Conservation (phyloP, 2,888 invertebrate genomes). For the Atherix ibis region DNA sequence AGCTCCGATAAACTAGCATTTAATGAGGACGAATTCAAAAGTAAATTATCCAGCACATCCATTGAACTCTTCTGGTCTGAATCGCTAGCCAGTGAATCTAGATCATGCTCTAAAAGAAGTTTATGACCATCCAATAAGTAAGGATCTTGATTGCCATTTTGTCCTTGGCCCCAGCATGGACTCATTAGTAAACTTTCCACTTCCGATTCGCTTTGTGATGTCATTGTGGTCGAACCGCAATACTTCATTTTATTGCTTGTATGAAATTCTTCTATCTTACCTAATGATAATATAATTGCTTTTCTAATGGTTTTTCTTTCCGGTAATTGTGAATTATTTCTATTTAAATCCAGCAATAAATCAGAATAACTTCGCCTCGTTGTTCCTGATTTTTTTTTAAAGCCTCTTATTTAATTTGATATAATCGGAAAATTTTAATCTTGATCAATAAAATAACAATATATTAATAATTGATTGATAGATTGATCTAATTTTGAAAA, state of each 20-base stretch:
- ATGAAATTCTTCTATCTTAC: background rate
- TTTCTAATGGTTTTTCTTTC: background rate
- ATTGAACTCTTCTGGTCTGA: slow-evolving; percentile 34
- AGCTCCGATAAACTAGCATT: slow-evolving; percentile 55
- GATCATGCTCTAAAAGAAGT: slow-evolving; percentile 40
- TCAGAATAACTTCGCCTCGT: too few species aligned
- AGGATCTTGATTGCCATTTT: slow-evolving; percentile 33
- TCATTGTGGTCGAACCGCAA: slow-evolving; percentile 32
- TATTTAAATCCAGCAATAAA: too few species aligned
- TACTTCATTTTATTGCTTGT: slow-evolving; percentile 42
- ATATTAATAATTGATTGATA: too few species aligned
- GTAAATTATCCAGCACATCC: slow-evolving; percentile 55
- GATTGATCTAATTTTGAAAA: too few species aligned
- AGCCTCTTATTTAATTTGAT: too few species aligned
- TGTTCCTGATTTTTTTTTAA: too few species aligned
- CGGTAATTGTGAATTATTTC: background rate
- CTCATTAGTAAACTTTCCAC: slow-evolving; percentile 58
- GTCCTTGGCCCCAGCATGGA: slow-evolving; percentile 49
- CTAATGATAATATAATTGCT: background rate
- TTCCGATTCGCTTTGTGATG: slow-evolving; percentile 37
- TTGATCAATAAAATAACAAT: too few species aligned
- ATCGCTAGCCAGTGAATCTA: slow-evolving; percentile 35
- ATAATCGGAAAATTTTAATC: too few species aligned
- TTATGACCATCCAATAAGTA: slow-evolving; percentile 40
- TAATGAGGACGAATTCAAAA: slow-evolving; percentile 39